Evolutionary conservation across 2,113 vertebrate genomes (phyloP).

Genomic region (Halichoeres trimaculatus): DNA sequence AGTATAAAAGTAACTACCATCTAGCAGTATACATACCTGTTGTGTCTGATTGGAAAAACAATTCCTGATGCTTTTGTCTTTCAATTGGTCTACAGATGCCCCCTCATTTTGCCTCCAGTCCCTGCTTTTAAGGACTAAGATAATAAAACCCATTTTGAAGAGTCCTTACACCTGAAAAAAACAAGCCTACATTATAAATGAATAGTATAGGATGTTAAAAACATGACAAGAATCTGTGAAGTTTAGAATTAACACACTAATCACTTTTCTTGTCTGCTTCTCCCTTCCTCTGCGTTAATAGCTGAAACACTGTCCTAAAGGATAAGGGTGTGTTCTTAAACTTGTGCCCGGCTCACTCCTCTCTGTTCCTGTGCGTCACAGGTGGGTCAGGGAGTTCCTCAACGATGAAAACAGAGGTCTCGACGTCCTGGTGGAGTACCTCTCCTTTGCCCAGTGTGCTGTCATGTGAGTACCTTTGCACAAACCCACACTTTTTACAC

Average conservation of each 20-base stretch:
- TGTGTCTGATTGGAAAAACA: too few species aligned
- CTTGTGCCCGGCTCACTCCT: constrained; percentile 44
- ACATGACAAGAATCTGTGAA: not conserved
- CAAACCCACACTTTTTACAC: constrained; percentile 11
- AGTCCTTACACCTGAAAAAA: too few species aligned
- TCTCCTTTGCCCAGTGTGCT: constrained; percentile 95
- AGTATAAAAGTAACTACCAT: too few species aligned
- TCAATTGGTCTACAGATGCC: too few species aligned
- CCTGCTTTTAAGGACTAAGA: too few species aligned
- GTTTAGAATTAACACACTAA: not conserved
- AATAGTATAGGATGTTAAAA: too few species aligned
- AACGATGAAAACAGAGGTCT: constrained; percentile 97
- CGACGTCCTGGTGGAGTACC: constrained; percentile 95
- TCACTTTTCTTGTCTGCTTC: not conserved
- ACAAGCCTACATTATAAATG: too few species aligned
- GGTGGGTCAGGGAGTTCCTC: constrained; percentile 98
- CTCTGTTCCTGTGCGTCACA: constrained; percentile 70
- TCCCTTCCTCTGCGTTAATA: not conserved
- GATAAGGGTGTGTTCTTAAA: constrained; percentile 58
- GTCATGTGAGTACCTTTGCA: constrained; percentile 90
- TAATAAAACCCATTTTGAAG: too few species aligned
- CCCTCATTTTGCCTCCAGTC: too few species aligned
- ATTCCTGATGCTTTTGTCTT: too few species aligned
- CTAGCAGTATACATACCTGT: too few species aligned
- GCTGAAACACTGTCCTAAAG: constrained; percentile 2